Base-by-base conservation (phyloP, 2,113 vertebrate genomes). In the Equus quagga region DNA sequence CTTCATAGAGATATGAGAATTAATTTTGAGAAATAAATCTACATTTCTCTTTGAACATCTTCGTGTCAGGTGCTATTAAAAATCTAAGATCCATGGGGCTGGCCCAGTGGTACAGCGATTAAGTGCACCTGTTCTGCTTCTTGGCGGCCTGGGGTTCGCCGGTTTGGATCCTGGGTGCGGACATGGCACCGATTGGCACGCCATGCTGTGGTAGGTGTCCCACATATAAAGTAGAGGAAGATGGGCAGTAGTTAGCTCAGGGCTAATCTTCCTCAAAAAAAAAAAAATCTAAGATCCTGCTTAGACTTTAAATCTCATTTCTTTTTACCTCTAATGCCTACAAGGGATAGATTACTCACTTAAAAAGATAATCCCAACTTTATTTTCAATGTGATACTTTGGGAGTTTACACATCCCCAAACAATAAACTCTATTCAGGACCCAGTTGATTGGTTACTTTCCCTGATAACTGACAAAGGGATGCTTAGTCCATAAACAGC, bases 351-450 rank as follows among this genome's bases (percentile, higher is more conserved):
- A 89, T 91, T 64, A 89, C 62, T 97, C 44, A 31, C 70, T 85
- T 69, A 18, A 75, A 24, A 88, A 56, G 85, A 64, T 46, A 84
- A 89, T n/a, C 15, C 12, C 76, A 86, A 67, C 41, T 54, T 69
- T 84, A 88, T 91, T 96, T 89, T 82, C 31, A 51, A 31, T 62
- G 33, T 79, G 46, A 83, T 60, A 95, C n/a, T 91, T 85, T 31
- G 58, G n/a, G 44, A 95, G 65, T 17, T 54, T 94, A 79, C 81
- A 80, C 73, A 44, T 80, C 31, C 21, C 49, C 36, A 91, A 70
- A 87, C 12, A 75, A 51, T n/a, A 90, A 56, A 87, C 13, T 86
- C 17, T 41, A 26, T 92, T 97, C 56, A 49, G 21, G 1, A 18
- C 10, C 4, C 2, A 76, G 33, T 0, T 96, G 19, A 96, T n/a